Percentiles rank a stretch among this genome's conserved stretches.
Evolutionary conservation across 2,888 invertebrate species (phyloP).

Genomic region (Emesis russula): DNA sequence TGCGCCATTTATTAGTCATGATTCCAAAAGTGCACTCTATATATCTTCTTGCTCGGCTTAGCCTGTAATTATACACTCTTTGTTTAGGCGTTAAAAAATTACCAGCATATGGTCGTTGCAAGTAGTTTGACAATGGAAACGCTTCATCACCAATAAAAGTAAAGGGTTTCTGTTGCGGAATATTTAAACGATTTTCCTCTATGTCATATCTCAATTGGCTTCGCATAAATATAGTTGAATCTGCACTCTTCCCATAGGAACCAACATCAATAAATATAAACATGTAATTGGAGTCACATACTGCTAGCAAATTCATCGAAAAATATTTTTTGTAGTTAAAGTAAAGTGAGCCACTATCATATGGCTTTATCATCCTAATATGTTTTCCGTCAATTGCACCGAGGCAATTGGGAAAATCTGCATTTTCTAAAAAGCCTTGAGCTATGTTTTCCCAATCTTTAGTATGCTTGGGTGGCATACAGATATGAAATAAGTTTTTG

Average conservation of each 20-base stretch:
- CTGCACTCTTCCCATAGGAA: conserved; percentile 68
- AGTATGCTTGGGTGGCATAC: no score
- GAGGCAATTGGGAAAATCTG: conserved; percentile 67
- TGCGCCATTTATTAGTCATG: no score
- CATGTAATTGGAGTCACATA: conserved; percentile 76
- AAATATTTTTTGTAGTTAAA: conserved; percentile 74
- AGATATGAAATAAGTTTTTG: no score
- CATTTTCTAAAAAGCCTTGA: conserved; percentile 39
- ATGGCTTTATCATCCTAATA: conserved; percentile 7
- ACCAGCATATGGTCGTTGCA: no score
- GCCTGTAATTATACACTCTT: no score
- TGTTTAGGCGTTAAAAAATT: no score
- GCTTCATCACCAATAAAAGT: conserved; percentile 72
- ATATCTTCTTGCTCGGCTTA: no score
- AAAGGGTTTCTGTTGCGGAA: conserved; percentile 68
- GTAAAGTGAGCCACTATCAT: conserved; percentile 71
- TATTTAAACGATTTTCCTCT: conserved; percentile 64
- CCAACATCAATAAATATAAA: conserved; percentile 77
- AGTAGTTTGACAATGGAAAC: no score
- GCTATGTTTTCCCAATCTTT: no score
- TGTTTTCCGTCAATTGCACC: conserved; percentile 29
- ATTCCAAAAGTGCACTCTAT: no score
- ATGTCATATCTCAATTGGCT: conserved; percentile 1
- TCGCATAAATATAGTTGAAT: conserved; percentile 71
- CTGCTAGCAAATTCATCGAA: conserved; percentile 74